Evolutionary conservation across 2,113 vertebrate species (phyloP), one percentile per base, ranked within the genome.

Genomic region (Dasyornis broadbenti): DNA sequence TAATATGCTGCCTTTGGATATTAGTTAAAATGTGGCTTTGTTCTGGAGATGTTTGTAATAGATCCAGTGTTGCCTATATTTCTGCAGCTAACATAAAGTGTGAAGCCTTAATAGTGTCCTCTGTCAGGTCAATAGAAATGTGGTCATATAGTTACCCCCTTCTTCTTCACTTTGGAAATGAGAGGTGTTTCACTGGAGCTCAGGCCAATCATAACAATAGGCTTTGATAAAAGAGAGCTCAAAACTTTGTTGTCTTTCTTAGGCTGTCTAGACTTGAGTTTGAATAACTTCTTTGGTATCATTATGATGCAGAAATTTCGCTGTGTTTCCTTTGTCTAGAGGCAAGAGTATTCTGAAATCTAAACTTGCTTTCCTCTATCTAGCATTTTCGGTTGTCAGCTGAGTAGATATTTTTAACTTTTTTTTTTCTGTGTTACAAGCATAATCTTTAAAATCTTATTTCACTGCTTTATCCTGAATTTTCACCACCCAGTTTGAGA

Each of bases 131-230:
- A n/a, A 6, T 10, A 69, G 15, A 75, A 85, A 70, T 39, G 35
- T 54, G 18, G 6, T 47, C 11, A 7, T 35, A 35, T 0, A 2
- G 5, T 56, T 33, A 50, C 2, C 2, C 6, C 5, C 16, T 39
- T 28, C 23, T 23, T 71, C 28, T 53, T 82, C 0, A 1, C n/a
- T 68, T 86, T 60, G 84, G 39, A 86, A 77, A 81, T 68, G 20
- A 9, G 1, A 9, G 3, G 13, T 13, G 1, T 40, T 91, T 52
- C 17, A 9, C 11, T 59, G 39, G 22, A 39, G 4, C 8, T 59
- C 27, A 81, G 44, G 13, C 4, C 21, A 35, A 9, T 60, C 39
- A 40, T 54, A 76, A 63, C 0, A 1, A n/a, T 4, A 59, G 10
- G 11, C 1, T 80, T 24, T 59, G 20, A 45, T 26, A 27, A 79